Evolutionary conservation across 2,797 vertebrate genomes (phyloP), one percentile per base, ranked within the genome.

Genomic region (Lepidocolaptes lacrymiger): DNA sequence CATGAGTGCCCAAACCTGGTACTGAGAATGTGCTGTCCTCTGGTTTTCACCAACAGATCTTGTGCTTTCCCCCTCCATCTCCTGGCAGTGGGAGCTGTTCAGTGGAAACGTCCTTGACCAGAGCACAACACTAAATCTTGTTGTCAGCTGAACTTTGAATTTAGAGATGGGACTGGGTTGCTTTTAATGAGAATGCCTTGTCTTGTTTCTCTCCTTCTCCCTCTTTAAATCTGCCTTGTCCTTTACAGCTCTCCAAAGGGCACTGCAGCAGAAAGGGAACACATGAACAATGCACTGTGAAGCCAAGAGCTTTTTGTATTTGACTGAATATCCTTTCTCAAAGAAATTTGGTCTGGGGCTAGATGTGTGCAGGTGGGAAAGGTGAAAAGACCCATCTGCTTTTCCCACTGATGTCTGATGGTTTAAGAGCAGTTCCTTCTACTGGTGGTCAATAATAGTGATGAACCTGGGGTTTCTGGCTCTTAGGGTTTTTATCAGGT

Each of bases 191-290:
- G 72, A 81, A 24, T 64, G 69, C 36, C 55, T 78, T 3, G 0
- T 48, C 48, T 82, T 49, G 24, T 88, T 85, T 90, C 56, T 63
- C 27, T 89, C 22, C 34, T 69, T 41, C 56, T 85, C 43, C 36
- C 30, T 59, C 71, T 81, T 68, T 79, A 71, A 76, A 72, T 82
- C 58, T 77, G 22, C 32, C 83, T 78, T 68, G 92, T 76, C 87
- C 88, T 93, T 91, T 83, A 14, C 43, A 54, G 55, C 28, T 2
- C 91, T 95, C 80, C 64, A 87, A 89, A 94, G 90, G 94, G 83
- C 78, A 68, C 61, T 48, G 84, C 43, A 3, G 71, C 81, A 85
- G 55, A 64, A 43, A 48, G 61, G 52, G 67, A 95, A 44, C 78
- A 21, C 48, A 86, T 82, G 56, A 95, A 71, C 79, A 77, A 16